Evolutionary conservation across 1,140 invertebrate species (phyloP), one percentile per base, ranked within the genome.

Genomic region (Archivesica marissinica): DNA sequence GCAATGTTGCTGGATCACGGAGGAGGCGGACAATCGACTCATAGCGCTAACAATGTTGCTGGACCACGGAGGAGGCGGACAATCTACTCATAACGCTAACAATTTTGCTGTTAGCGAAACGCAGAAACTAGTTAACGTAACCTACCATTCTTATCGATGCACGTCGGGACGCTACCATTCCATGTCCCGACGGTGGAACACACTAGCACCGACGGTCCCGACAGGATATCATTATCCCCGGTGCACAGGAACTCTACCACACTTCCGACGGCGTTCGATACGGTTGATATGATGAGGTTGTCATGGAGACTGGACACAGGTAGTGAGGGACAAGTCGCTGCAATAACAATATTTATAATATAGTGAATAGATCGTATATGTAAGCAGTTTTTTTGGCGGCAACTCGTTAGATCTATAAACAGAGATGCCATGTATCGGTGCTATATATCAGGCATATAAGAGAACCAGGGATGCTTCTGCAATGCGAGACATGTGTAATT

Each of bases 101-200:
- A n/a, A n/a, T n/a, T n/a, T n/a, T n/a, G n/a, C n/a, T n/a, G n/a
- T n/a, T n/a, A n/a, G n/a, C n/a, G n/a, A n/a, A n/a, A n/a, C n/a
- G n/a, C n/a, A n/a, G n/a, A n/a, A n/a, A n/a, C n/a, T 54, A n/a
- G 28, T 25, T 54, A 25, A 25, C 1, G n/a, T 1, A 50, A 7
- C 44, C 2, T 74, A 74, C 38, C 70, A 28, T 44, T 41, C 30
- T 50, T 23, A 50, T 47, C 11, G 2, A 68, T 30, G 52, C 77
- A 80, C 13, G 44, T 50, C 7, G 77, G 77, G n/a, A 80, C n/a
- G 38, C 30, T 33, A 30, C 44, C 77, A 44, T 80, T 80, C 77
- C 77, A 80, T 68, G n/a, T 80, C 17, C 77, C 77, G 7, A 17
- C 11, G 28, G 59, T n/a, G 0, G 44, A 33, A 44, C 77, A 80